Conservation (phyloP, 2,797 vertebrate genomes). For the Acomys russatus region DNA sequence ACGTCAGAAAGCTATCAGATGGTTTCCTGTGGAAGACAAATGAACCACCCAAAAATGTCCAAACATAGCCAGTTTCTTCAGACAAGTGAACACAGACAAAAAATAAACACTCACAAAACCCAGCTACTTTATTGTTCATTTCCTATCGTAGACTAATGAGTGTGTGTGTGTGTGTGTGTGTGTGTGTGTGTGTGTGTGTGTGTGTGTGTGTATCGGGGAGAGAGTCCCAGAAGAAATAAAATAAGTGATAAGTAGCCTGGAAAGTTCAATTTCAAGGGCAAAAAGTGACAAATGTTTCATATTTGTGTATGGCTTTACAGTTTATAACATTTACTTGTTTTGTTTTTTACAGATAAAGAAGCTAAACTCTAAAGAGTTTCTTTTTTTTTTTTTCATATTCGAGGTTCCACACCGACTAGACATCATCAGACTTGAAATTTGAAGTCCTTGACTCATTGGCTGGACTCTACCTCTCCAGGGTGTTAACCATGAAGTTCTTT, state of each 20-base stretch:
- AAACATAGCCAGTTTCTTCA: not conserved
- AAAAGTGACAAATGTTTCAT: not conserved
- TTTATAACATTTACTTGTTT: not conserved
- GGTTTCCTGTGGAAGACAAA: not conserved
- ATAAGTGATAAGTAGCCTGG: not conserved
- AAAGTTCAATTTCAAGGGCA: not conserved
- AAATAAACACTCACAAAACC: conserved; percentile 4
- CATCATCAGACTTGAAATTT: not conserved
- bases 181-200: not conserved
- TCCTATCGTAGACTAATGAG: not conserved
- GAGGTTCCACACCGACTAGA: not conserved
- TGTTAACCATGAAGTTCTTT: not conserved
- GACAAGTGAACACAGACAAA: not conserved
- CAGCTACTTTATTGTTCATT: not conserved
- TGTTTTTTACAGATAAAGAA: not conserved
- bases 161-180: not conserved
- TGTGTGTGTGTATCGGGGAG: not conserved
- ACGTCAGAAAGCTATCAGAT: not conserved
- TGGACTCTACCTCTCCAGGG: not conserved
- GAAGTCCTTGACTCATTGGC: not conserved
- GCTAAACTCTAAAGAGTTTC: not conserved
- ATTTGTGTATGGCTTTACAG: not conserved
- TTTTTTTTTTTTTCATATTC: not conserved
- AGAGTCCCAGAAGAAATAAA: not conserved
- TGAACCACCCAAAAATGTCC: not conserved